Evolutionary conservation across 2,113 vertebrate species (phyloP), one percentile per base, ranked within the genome.

Genomic region (Ailuropoda melanoleuca): DNA sequence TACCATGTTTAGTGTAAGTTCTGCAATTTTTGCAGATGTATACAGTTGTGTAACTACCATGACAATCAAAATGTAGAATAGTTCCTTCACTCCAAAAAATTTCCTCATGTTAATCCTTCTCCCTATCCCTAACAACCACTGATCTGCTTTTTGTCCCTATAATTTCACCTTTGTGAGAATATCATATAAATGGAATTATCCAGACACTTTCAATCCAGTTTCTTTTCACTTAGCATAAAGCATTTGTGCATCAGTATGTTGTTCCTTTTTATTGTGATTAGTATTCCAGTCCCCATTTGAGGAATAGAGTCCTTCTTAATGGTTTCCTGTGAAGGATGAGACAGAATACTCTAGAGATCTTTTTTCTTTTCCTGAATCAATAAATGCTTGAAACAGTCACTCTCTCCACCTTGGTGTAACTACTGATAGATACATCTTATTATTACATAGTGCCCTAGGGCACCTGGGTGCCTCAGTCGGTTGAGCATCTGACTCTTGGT

Each of bases 241-340:
- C 75, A 53, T 94, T 93, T 39, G 66, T 85, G 10, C n/a, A 15
- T 91, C 29, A 78, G 43, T 84, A 82, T 43, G 90, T 92, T 75
- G 39, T 93, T 95, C 62, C n/a, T 75, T 82, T 86, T 86, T 80
- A 39, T 56, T 72, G 10, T 64, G 34, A 70, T 26, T 53, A 56
- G 21, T 92, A 84, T 58, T 88, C 82, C n/a, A 21, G 86, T 55
- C 31, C 19, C 37, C 55, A 84, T 3, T 92, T 60, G 8, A 96
- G 39, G 62, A 70, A 39, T 82, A 6, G 37, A 58, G 68, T 81
- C 34, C 58, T 92, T 55, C 80, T 83, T 88, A 77, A 48, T 68
- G 66, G 10, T 92, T 93, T 95, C 13, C 34, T 95, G 8, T 94
- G 64, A 89, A 97, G 29, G 21, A 48, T 92, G 50, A 88, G 18